phyloP scores from a whole-genome alignment of 2,888 invertebrate species.

The Pristionchus maxplancki region DNA sequence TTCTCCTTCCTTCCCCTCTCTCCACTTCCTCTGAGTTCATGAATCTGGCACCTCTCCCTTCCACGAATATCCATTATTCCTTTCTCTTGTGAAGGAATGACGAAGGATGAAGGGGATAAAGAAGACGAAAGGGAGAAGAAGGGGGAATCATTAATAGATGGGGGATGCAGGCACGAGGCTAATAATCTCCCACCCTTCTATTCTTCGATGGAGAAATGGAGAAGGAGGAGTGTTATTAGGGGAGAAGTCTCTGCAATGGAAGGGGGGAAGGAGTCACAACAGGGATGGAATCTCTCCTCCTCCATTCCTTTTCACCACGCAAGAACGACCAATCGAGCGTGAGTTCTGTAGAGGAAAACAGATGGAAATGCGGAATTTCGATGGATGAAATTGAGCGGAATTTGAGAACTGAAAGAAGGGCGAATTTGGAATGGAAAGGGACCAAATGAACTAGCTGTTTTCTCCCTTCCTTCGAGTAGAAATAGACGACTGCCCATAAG shows the following conservation, averaged over 20 bases:
- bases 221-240: not conserved
- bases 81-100: slow-evolving; percentile 6
- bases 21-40: not conserved
- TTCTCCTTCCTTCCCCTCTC: not conserved
- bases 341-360: not conserved
- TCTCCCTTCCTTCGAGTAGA: not conserved
- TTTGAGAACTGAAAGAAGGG: not conserved
- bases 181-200: slow-evolving; percentile 15
- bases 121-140: not conserved
- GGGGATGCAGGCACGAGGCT: slow-evolving; percentile 1
- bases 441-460: not conserved
- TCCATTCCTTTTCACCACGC: not conserved
- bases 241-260: not conserved
- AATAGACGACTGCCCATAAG: not conserved
- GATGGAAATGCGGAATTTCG: not conserved
- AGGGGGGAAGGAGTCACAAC: not conserved
- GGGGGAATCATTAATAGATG: slow-evolving; percentile 16
- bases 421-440: not conserved
- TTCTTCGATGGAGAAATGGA: not conserved
- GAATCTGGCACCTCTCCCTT: slow-evolving; percentile 28
- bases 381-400: not conserved
- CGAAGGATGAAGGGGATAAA: not conserved
- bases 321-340: not conserved
- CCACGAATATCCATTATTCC: slow-evolving; percentile 17
- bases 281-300: slow-evolving; percentile 7